phyloP scores from a whole-genome alignment of 2,797 vertebrate species.

The Hemitrygon akajei region DNA sequence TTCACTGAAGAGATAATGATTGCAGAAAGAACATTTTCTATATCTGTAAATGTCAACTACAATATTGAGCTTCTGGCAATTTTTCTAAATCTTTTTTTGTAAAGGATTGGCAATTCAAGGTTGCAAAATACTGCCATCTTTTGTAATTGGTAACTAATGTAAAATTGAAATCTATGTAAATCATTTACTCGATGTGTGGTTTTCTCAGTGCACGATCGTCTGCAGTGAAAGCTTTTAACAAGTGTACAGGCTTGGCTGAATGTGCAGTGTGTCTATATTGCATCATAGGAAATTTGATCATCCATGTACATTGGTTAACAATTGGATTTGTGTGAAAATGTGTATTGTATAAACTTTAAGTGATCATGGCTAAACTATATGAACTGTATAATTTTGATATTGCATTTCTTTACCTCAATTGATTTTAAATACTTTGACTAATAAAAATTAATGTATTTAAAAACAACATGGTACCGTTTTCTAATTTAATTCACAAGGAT shows the following conservation, averaged over 20 bases:
- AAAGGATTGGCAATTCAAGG: neutral
- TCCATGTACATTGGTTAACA: neutral
- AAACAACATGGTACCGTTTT: neutral
- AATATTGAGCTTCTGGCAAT: neutral
- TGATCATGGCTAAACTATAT: neutral
- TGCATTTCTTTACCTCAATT: conserved; percentile 56
- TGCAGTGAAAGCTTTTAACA: neutral
- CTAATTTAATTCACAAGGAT: neutral
- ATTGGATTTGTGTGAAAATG: neutral
- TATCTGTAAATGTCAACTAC: neutral
- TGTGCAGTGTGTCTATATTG: neutral
- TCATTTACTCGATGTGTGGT: neutral
- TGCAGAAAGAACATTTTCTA: neutral
- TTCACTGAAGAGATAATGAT: neutral
- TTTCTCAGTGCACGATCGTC: neutral
- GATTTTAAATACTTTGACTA: conserved; percentile 61
- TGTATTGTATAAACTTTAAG: neutral
- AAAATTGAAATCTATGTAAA: neutral
- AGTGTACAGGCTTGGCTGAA: neutral
- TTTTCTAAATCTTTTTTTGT: neutral
- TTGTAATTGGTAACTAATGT: neutral
- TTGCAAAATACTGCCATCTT: neutral
- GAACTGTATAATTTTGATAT: conserved; percentile 37
- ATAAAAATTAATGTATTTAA: conserved; percentile 49
- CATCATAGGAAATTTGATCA: neutral